Conservation (phyloP, 2,888 invertebrate species). For the Dione vanillae region DNA sequence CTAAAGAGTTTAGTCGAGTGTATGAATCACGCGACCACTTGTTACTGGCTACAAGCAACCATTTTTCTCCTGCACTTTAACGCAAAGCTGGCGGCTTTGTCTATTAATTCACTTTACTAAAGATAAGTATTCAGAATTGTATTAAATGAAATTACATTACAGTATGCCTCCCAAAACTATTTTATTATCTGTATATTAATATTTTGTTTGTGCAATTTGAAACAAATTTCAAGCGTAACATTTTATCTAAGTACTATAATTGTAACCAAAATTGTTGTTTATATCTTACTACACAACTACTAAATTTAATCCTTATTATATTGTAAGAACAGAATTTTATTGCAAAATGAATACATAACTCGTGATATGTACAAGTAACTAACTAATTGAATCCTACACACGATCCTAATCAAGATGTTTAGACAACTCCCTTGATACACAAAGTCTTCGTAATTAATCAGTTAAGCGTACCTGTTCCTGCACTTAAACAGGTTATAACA, state of each 20-base stretch:
- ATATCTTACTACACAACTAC: background rate
- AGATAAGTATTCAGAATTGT: background rate
- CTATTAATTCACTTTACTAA: background rate
- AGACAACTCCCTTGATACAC: slow-evolving; percentile 9
- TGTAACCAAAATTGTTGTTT: background rate
- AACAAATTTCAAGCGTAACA: background rate
- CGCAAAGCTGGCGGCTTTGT: slow-evolving; percentile 2
- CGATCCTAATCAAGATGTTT: slow-evolving; percentile 8
- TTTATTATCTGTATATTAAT: background rate
- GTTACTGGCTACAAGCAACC: slow-evolving; percentile 52
- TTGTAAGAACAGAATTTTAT: background rate
- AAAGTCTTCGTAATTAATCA: slow-evolving; percentile 22
- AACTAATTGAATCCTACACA: background rate
- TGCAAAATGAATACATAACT: background rate
- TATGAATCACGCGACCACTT: slow-evolving; percentile 65
- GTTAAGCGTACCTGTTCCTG: background rate
- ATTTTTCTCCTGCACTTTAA: slow-evolving; percentile 21
- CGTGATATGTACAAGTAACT: background rate
- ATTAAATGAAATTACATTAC: background rate
- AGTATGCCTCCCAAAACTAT: background rate
- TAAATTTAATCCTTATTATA: background rate
- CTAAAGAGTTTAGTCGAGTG: slow-evolving; percentile 19
- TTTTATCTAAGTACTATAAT: background rate
- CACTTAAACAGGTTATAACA: background rate
- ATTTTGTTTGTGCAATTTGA: background rate